phyloP scores from a whole-genome alignment of 2,797 vertebrate species.

The Scarus forsteni region DNA sequence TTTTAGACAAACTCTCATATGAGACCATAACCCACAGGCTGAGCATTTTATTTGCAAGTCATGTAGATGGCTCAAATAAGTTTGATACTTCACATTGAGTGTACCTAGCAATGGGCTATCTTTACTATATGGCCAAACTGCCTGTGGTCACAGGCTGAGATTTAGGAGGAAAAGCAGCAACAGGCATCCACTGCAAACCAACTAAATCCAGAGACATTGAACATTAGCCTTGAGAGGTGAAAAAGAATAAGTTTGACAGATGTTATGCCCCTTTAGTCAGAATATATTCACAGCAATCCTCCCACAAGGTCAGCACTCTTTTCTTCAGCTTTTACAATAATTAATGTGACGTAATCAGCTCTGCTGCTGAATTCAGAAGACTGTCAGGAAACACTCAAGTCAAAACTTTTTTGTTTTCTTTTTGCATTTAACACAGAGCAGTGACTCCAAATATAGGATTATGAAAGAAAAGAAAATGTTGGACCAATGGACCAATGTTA shows the following conservation, averaged over 20 bases:
- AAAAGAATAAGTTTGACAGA: slow-evolving; percentile 11
- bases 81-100: no score
- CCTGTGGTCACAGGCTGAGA: slow-evolving; percentile 32
- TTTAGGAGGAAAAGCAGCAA: slow-evolving; percentile 5
- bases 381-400: slow-evolving; percentile 20
- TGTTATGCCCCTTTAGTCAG: slow-evolving; percentile 31
- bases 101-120: no score
- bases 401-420: slow-evolving; percentile 30
- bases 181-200: neutral
- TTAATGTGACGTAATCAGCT: slow-evolving; percentile 38
- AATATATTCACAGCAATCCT: slow-evolving; percentile 43
- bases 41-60: no score
- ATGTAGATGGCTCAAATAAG: no score
- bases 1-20: no score
- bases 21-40: no score
- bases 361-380: slow-evolving; percentile 10
- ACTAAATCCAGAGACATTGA: neutral
- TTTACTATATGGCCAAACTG: no score
- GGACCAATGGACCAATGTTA: no score
- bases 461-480: no score
- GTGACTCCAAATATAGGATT: no score
- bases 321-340: slow-evolving; percentile 43
- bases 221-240: neutral
- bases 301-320: slow-evolving; percentile 44
- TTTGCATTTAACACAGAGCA: slow-evolving; percentile 36